Evolutionary conservation across 2,113 vertebrate species (phyloP).

Genomic region (Coptodon rendalli): DNA sequence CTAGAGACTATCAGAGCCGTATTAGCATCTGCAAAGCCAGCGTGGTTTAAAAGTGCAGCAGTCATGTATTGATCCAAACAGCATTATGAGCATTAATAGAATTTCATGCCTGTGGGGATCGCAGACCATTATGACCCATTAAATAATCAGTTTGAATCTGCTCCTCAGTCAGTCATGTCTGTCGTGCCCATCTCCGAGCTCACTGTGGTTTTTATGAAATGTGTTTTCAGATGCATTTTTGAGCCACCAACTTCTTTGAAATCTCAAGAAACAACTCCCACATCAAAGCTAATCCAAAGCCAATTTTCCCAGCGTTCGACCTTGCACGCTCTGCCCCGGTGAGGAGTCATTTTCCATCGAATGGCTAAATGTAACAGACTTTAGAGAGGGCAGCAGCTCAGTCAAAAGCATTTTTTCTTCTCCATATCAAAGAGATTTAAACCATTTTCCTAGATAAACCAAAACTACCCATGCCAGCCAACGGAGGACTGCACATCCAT

Average conservation of each 20-base stretch:
- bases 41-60: background rate
- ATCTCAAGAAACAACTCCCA: background rate
- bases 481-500: background rate
- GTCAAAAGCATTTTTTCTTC: background rate
- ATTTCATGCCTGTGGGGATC: background rate
- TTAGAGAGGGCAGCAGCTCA: background rate
- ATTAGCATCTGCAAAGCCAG: background rate
- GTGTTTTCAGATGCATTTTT: background rate
- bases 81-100: background rate
- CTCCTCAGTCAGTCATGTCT: background rate
- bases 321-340: background rate
- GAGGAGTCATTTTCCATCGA: background rate
- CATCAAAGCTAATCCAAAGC: background rate
- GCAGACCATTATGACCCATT: background rate
- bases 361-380: background rate
- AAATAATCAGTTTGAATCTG: background rate
- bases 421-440: background rate
- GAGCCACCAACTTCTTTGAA: background rate
- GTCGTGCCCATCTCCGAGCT: background rate
- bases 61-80: background rate
- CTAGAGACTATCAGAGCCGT: background rate
- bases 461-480: accelerated
- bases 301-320: background rate
- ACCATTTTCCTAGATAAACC: background rate
- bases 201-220: background rate